Base-by-base conservation (phyloP, 2,113 vertebrate species). In the Phycodurus eques region DNA sequence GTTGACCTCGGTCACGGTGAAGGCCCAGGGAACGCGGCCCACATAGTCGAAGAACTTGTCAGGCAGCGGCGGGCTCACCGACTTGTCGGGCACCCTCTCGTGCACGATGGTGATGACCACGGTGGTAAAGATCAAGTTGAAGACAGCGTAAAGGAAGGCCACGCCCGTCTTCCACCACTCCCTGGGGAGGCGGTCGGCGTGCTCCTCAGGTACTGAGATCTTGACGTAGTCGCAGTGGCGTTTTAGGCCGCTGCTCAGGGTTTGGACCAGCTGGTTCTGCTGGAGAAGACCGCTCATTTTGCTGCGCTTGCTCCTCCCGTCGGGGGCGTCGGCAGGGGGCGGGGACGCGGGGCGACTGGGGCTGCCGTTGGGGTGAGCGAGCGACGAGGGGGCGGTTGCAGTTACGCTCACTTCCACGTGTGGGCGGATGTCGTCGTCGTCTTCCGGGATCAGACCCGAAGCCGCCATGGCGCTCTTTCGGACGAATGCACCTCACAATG, bases 161-260 rank as follows among this genome's bases (percentile, higher is more conserved):
- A 98, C 91, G 72, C 94, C 95, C 0, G 98, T 99, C 87, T 98
- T 99, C 98, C 97, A 99, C 98, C 98, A 99, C 83, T 99, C 98
- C 0, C 86, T 80, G 27, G 96, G 98, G 42, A 96, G 94, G 54
- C 87, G 94, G 83, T 92, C 91, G 7, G 61, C 65, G 8, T 89
- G 94, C 0, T 94, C 88, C 12, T 96, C 95, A 5, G 93, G 91
- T 85, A 97, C 87, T 14, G 91, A 56, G 81, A 99, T 97, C 82
- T 96, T 95, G 62, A 95, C 88, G 57, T 98, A 98, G 84, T 97
- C 93, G 0, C 94, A 92, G 64, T 93, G 95, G 13, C 93, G 94
- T 71, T 88, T 90, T 46, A 94, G 43, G 10, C 93, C 84, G 78
- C 92, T 94, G 76, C 76, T 80, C 70, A 91, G 84, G 0, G 71